A percentile compares a stretch with the other conserved stretches of the same genome.
phyloP scores from a whole-genome alignment of 1,140 invertebrate species.

The Phortica variegata region DNA sequence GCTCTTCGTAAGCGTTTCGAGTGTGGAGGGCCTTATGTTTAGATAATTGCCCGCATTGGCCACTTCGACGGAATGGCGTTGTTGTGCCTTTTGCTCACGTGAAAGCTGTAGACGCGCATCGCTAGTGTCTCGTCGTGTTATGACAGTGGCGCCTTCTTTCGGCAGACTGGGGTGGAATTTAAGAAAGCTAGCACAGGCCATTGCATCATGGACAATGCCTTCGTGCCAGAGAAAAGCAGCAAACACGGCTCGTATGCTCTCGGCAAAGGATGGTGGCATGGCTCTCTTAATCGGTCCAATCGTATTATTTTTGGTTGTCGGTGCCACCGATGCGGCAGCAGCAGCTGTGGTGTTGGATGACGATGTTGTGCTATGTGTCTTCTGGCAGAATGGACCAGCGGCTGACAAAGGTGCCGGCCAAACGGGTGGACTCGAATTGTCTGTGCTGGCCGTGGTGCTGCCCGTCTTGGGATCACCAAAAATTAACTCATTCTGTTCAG shows the following conservation, averaged over 20 bases:
- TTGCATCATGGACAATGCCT: conserved; percentile 93
- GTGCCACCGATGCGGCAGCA: neutral
- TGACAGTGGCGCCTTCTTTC: conserved; percentile 75
- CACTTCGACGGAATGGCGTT: conserved; percentile 85
- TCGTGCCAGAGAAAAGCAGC: conserved; percentile 97
- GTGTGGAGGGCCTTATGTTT: conserved; percentile 74
- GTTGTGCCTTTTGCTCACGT: conserved; percentile 64
- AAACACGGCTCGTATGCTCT: conserved; percentile 90
- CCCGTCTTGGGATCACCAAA: conserved; percentile 19
- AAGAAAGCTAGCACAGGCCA: conserved; percentile 93
- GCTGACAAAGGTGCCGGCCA: conserved; percentile 20
- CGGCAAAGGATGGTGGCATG: conserved; percentile 88
- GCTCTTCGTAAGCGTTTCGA: conserved; percentile 74
- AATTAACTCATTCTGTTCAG: conserved; percentile 35
- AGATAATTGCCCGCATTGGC: conserved; percentile 75
- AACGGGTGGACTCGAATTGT: conserved; percentile 21
- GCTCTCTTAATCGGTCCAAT: conserved; percentile 68
- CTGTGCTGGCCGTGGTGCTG: conserved; percentile 17
- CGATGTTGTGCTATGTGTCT: neutral
- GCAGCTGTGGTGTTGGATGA: neutral
- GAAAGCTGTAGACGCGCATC: conserved; percentile 41
- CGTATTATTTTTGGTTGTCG: conserved; percentile 17
- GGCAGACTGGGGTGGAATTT: conserved; percentile 91
- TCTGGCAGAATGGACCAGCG: neutral
- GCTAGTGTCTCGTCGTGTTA: conserved; percentile 62